A percentile compares a stretch with the other conserved stretches of the same genome.
phyloP scores from a whole-genome alignment of 2,888 invertebrate species.

The Pollenia labialis region DNA sequence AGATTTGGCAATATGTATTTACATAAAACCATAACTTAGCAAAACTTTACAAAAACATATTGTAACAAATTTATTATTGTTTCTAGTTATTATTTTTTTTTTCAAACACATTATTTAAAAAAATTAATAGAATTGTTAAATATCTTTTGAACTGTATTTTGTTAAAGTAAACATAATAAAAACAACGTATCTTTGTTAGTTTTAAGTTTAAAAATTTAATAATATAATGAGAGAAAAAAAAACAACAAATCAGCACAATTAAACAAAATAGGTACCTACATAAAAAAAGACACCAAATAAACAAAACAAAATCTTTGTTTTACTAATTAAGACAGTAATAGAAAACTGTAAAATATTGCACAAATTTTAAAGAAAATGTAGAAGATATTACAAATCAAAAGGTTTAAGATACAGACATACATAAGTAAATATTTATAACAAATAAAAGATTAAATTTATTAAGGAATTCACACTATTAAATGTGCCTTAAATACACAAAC shows the following conservation, averaged over 20 bases:
- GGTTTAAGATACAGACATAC: not conserved
- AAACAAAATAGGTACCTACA: slow-evolving; percentile 38
- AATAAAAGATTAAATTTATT: slow-evolving; percentile 33
- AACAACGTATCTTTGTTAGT: slow-evolving; percentile 20
- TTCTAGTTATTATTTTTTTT: not conserved
- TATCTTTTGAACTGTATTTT: slow-evolving; percentile 19
- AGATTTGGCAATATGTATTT: slow-evolving; percentile 45
- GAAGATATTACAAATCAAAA: slow-evolving; percentile 11
- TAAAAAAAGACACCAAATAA: slow-evolving; percentile 55
- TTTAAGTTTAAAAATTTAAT: slow-evolving; percentile 8
- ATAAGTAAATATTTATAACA: not conserved
- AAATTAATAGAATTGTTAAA: slow-evolving; percentile 1
- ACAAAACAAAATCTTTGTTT: slow-evolving; percentile 4
- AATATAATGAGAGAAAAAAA: not conserved
- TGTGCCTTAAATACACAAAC: slow-evolving; percentile 66
- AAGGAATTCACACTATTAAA: slow-evolving; percentile 56
- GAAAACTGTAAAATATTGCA: slow-evolving; percentile 45
- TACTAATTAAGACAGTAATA: slow-evolving; percentile 19
- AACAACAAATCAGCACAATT: slow-evolving; percentile 58
- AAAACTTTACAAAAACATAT: slow-evolving; percentile 3
- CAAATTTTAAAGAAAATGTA: slow-evolving; percentile 35
- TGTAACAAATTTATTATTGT: slow-evolving; percentile 12
- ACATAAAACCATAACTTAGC: slow-evolving; percentile 11
- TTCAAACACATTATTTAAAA: not conserved
- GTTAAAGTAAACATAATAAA: slow-evolving; percentile 27